Base-by-base conservation (phyloP, 2,888 invertebrate genomes). In the Pachliopta kotzebuea region DNA sequence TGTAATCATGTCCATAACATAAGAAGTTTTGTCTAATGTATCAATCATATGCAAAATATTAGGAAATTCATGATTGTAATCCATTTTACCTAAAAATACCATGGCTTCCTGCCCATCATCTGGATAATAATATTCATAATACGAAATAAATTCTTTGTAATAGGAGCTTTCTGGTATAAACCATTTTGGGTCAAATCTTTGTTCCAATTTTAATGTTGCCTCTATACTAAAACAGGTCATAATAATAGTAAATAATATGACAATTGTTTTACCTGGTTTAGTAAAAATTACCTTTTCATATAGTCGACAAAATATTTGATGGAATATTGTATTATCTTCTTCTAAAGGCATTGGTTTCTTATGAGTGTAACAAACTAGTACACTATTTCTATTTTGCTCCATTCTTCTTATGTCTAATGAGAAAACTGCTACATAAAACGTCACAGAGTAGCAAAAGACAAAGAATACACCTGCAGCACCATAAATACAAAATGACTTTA, bases 401-500 rank as follows among this genome's bases (percentile, higher is more conserved):
- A 95, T 89, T 76, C 96, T 90, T 74, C 79, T 88, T 65, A 95
- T 92, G 75, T 97, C 97, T 69, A 96, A 79, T 0, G 95, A 93
- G 74, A 97, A 94, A 69, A 95, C 94, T 2, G 96, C 96, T 18
- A 95, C 94, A 83, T 96, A 97, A 81, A 96, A 96, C n/a, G 96
- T 96, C 8, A 96, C 93, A 72, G 96, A 95, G 75, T 94, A 95
- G 63, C 95, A 84, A 80, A 95, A 96, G 24, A 96, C 95, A 74
- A 95, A 94, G 65, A 96, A 91, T 1, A 97, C 95, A 23, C 96
- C 96, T 1, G 94, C 83, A 9, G 96, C 95, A 18, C 96, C 96
- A 80, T 96, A 97, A 60, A 96, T 92, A 80, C 97, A 97, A 80
- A 96, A 97, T 0, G 96, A 96, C 81, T 95, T 94, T 42, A 97